Conservation (phyloP, 1,140 invertebrate species). For the Drosophila cardini region DNA sequence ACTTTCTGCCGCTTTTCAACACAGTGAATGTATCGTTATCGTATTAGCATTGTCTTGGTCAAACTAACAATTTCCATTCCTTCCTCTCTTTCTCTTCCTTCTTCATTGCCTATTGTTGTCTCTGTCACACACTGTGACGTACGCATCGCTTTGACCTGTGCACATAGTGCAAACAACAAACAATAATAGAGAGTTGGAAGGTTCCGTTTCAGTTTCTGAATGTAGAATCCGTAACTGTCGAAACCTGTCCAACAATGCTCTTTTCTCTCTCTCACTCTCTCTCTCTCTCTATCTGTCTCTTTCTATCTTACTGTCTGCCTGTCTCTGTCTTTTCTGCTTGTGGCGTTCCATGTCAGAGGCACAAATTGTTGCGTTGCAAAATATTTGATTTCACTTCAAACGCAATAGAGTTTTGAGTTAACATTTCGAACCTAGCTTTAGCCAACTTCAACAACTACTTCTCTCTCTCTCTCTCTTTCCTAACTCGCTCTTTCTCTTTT, state of each 20-base stretch:
- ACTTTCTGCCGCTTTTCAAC: neutral
- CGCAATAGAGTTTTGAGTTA: slow-evolving; percentile 49
- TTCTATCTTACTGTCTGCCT: slow-evolving; percentile 3
- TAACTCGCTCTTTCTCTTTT: neutral
- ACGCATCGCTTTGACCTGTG: slow-evolving; percentile 20
- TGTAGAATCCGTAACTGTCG: slow-evolving; percentile 21
- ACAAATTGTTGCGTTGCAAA: slow-evolving; percentile 72
- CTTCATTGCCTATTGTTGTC: neutral
- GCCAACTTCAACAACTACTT: neutral
- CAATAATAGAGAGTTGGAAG: slow-evolving; percentile 1
- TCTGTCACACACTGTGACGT: neutral
- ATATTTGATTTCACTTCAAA: slow-evolving; percentile 79
- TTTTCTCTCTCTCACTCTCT: neutral
- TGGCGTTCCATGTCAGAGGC: slow-evolving; percentile 46
- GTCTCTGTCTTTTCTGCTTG: neutral
- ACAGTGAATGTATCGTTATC: slow-evolving; percentile 1
- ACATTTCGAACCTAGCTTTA: slow-evolving; percentile 14
- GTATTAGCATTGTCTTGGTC: slow-evolving; percentile 23
- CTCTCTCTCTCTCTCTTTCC: neutral
- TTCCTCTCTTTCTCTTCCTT: neutral
- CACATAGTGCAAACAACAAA: slow-evolving; percentile 17
- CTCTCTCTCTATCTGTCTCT: slow-evolving; percentile 1
- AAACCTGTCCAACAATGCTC: slow-evolving; percentile 6
- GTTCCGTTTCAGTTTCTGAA: neutral
- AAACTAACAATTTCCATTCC: neutral